Percentiles rank a stretch among this genome's conserved stretches.
These are phyloP conservation scores for Daphoenositta chrysoptera DNA, from an alignment of 2,113 vertebrate species.

Conservation along the genomic window DNA sequence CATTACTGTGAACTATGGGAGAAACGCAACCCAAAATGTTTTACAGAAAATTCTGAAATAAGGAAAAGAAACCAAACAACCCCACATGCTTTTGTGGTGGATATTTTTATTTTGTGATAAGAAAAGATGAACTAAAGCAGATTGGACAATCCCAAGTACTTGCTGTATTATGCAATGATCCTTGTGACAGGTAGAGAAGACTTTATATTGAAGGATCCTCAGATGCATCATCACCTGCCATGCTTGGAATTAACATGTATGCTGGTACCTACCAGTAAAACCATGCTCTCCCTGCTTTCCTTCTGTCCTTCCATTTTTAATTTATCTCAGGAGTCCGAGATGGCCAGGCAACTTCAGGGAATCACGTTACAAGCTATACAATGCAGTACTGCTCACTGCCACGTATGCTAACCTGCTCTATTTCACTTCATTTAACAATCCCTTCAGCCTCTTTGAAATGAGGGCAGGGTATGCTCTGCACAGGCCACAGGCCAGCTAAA, in stretches of 20 bases:
- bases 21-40: not conserved
- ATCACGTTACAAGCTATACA: not conserved
- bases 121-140: not conserved
- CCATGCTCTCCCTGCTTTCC: not conserved
- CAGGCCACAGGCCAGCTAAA: not conserved
- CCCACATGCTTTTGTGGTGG: not conserved
- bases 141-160: not conserved
- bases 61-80: not conserved
- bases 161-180: not conserved
- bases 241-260: not conserved
- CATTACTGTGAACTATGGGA: not conserved
- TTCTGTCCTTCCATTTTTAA: not conserved
- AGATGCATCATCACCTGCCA: not conserved
- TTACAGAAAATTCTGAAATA: not conserved
- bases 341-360: not conserved
- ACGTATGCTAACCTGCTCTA: not conserved
- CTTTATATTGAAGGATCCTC: not conserved
- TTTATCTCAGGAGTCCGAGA: not conserved
- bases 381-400: not conserved
- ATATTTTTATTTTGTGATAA: not conserved
- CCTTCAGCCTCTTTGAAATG: not conserved
- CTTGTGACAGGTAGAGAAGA: not conserved
- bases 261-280: not conserved
- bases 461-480: not conserved
- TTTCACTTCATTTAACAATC: not conserved